A percentile compares a stretch with the other conserved stretches of the same genome.
Evolutionary conservation across 2,888 invertebrate genomes (phyloP).

Genomic region (Neoaliturus tenellus): DNA sequence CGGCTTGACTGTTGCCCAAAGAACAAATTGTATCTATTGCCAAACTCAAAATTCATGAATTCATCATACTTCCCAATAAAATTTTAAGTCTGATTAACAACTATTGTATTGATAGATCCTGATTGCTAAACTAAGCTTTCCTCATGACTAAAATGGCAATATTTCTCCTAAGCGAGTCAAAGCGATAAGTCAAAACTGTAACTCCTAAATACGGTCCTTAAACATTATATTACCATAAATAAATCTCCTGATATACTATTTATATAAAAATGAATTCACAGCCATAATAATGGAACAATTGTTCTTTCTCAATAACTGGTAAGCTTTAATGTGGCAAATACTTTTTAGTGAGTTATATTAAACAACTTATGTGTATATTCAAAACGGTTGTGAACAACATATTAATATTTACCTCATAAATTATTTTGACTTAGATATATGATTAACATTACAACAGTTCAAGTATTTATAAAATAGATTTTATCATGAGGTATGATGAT

Average conservation of each 20-base stretch:
- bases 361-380: background rate
- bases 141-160: background rate
- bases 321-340: slow-evolving; percentile 3
- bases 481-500: background rate
- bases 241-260: background rate
- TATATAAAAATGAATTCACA: slow-evolving; percentile 29
- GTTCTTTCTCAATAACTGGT: slow-evolving; percentile 16
- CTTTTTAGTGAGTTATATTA: background rate
- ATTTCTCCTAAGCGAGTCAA: background rate
- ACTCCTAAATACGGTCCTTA: background rate
- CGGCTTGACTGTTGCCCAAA: background rate
- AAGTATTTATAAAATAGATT: too few relatives aligned
- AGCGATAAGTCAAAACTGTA: background rate
- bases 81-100: background rate
- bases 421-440: background rate
- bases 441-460: background rate
- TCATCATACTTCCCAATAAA: background rate
- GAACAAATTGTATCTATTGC: background rate
- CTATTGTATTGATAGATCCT: background rate
- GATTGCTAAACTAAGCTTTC: slow-evolving; percentile 1
- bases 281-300: slow-evolving; percentile 34
- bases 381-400: background rate
- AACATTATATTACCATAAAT: background rate
- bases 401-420: background rate
- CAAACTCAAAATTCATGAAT: background rate